Percentiles rank a stretch among this genome's conserved stretches.
phyloP scores from a whole-genome alignment of 2,888 invertebrate species.

The Andrena fulva region DNA sequence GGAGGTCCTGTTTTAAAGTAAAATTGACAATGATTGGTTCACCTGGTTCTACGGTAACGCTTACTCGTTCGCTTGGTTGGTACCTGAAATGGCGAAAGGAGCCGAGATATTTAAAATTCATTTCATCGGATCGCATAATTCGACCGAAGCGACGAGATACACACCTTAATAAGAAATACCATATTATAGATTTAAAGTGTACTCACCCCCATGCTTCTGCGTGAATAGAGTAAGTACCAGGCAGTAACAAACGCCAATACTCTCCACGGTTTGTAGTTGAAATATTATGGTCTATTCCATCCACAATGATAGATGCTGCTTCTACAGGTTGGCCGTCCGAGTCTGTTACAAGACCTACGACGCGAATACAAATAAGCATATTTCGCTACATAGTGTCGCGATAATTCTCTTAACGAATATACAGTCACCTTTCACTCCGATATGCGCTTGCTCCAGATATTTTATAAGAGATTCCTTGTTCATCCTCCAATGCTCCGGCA shows the following conservation, averaged over 20 bases:
- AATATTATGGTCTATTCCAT: conserved; percentile 92
- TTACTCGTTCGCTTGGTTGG: conserved; percentile 84
- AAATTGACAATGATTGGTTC: conserved; percentile 85
- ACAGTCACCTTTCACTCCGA: conserved; percentile 88
- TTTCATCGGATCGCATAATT: conserved; percentile 25
- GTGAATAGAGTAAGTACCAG: conserved; percentile 93
- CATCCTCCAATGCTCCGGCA: conserved; percentile 92
- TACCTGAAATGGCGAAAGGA: conserved; percentile 85
- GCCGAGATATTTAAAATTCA: not conserved
- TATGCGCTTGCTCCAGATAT: conserved; percentile 93
- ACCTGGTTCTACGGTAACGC: conserved; percentile 82
- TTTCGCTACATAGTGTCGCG: not conserved
- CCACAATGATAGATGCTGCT: conserved; percentile 91
- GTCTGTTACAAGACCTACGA: conserved; percentile 88
- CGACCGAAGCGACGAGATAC: too few relatives aligned
- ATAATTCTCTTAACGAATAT: conserved; percentile 25
- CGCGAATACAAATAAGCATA: conserved; percentile 64
- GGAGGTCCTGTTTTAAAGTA: conserved; percentile 77
- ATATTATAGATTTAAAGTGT: not conserved
- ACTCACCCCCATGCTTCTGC: conserved; percentile 91
- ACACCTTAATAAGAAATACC: conserved; percentile 5
- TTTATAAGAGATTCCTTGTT: conserved; percentile 94
- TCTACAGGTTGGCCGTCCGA: conserved; percentile 88
- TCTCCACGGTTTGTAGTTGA: conserved; percentile 93
- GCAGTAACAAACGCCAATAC: conserved; percentile 96